A percentile compares a stretch with the other conserved stretches of the same genome.
Evolutionary conservation across 2,888 invertebrate genomes (phyloP).

Genomic region (Scaptomyza reducta): DNA sequence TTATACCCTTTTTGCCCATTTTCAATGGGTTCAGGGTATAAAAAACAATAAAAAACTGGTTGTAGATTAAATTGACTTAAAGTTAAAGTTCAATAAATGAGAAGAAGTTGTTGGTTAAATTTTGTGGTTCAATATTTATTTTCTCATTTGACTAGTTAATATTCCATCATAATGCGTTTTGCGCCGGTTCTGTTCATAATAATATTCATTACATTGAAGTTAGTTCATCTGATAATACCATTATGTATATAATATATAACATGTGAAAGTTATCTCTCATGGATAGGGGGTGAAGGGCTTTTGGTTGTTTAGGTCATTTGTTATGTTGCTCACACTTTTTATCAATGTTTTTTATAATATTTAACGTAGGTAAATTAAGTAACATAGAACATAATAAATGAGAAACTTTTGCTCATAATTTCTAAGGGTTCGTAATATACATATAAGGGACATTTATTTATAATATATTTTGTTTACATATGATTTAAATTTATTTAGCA

Average conservation of each 20-base stretch:
- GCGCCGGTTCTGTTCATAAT: slow-evolving; percentile 55
- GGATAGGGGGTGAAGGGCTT: neutral
- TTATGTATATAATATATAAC: slow-evolving; percentile 66
- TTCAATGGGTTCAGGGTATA: no score
- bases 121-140: slow-evolving; percentile 76
- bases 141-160: slow-evolving; percentile 82
- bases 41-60: no score
- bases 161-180: slow-evolving; percentile 59
- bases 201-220: slow-evolving; percentile 67
- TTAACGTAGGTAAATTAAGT: slow-evolving; percentile 66
- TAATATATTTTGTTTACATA: slow-evolving; percentile 21
- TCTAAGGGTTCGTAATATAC: slow-evolving; percentile 57
- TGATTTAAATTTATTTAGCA: slow-evolving; percentile 12
- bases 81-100: neutral
- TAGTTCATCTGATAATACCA: slow-evolving; percentile 71
- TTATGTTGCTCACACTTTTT: slow-evolving; percentile 45
- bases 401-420: slow-evolving; percentile 42
- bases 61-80: no score
- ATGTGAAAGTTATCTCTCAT: slow-evolving; percentile 57
- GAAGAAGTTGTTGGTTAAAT: slow-evolving; percentile 19
- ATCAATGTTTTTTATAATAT: slow-evolving; percentile 39
- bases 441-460: slow-evolving; percentile 37
- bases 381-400: slow-evolving; percentile 66
- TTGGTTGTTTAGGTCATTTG: slow-evolving; percentile 34
- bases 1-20: no score